A percentile compares a stretch with the other conserved stretches of the same genome.
phyloP scores from a whole-genome alignment of 2,888 invertebrate genomes.

The Chorisops tibialis region DNA sequence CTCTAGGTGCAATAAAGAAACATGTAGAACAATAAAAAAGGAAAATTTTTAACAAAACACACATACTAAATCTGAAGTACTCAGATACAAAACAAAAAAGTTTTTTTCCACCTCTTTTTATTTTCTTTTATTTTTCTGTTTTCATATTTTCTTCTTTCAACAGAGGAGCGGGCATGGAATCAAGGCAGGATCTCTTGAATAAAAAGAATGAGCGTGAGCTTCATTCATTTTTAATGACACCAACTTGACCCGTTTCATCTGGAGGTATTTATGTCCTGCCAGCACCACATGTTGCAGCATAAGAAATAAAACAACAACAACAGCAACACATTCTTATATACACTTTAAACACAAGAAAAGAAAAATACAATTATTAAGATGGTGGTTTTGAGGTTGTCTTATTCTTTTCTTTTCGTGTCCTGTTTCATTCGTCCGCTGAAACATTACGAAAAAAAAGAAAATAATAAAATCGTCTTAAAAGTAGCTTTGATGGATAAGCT shows the following conservation, averaged over 20 bases:
- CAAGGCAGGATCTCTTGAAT: conserved; percentile 49
- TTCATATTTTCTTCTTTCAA: conserved; percentile 28
- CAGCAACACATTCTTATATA: background rate
- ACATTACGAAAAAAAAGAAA: conserved; percentile 22
- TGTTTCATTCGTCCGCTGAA: too few relatives aligned
- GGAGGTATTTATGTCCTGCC: conserved; percentile 48
- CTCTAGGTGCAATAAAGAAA: background rate
- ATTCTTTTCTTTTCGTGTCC: too few relatives aligned
- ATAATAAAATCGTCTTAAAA: too few relatives aligned
- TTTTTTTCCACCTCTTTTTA: background rate
- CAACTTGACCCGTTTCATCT: conserved; percentile 52
- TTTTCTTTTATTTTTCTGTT: background rate
- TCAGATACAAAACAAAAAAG: background rate
- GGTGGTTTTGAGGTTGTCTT: too few relatives aligned
- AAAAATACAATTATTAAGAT: conserved; percentile 9
- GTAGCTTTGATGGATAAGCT: too few relatives aligned
- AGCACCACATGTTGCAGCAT: conserved; percentile 48
- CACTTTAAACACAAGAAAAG: conserved; percentile 22
- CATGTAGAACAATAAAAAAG: too few relatives aligned
- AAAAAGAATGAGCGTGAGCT: conserved; percentile 48
- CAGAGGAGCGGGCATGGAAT: conserved; percentile 54
- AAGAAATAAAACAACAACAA: too few relatives aligned
- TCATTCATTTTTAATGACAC: conserved; percentile 53
- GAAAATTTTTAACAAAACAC: background rate
- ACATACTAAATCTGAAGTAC: background rate